Evolutionary conservation across 2,113 vertebrate species (phyloP), one percentile per base, ranked within the genome.

Genomic region (Alexandromys fortis): DNA sequence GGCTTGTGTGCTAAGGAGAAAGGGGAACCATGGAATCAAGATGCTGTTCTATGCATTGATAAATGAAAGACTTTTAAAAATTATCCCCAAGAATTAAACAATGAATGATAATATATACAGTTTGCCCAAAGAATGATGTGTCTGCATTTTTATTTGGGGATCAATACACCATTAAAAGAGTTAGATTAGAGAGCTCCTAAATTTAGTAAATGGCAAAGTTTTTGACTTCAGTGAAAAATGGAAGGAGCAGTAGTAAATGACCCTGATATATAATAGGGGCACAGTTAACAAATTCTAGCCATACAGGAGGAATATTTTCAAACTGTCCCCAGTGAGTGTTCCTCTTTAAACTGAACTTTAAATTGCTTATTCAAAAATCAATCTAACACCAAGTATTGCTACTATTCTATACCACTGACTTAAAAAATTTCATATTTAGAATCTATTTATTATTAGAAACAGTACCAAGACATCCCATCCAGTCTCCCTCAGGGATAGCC

Each of bases 221-320:
- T 68, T 94, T 96, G n/a, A 75, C 3, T 38, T 83, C 45, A 16
- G 10, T 73, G 24, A 70, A 93, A 94, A 91, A 38, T 72, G 52
- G 42, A 63, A 89, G 52, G 38, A 82, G 89, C 86, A 67, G 19
- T 78, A 91, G 38, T 89, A 30, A 93, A 49, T 86, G 82, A 75
- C 72, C 22, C 5, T 90, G 42, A 47, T 45, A 88, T 90, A 22
- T 68, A 83, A 21, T 81, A 93, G n/a, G 35, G 45, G 7, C 30
- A 92, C 55, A 94, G 52, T 35, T 94, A 96, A 67, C 88, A 76
- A 94, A 67, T 86, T 86, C 61, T 38, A 67, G 28, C 4, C 22
- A 83, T 42, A 83, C n/a, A 38, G 33, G 16, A 45, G 42, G 26
- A 86, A 33, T 47, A 67, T 67, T 67, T 8, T 67, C 38, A 30